These are phyloP conservation scores for Telenomus remus DNA, from an alignment of 1,140 invertebrate genomes.

Conservation along the genomic window DNA sequence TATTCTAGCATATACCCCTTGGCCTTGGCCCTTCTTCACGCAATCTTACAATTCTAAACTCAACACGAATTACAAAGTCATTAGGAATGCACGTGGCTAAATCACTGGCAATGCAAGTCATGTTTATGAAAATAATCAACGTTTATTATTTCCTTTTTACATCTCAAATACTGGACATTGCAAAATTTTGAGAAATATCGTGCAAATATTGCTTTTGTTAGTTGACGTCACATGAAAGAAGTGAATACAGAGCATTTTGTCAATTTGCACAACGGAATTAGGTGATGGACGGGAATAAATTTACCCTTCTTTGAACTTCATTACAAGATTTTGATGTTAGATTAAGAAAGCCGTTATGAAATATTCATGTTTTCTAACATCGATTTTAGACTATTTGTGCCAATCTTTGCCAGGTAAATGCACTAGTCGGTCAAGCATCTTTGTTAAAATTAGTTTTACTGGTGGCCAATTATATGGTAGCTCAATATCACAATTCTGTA, in stretches of 20 bases:
- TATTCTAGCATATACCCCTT: slow-evolving; percentile 61
- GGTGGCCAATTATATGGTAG: slow-evolving; percentile 16
- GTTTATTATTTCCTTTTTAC: neutral
- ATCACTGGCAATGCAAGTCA: slow-evolving; percentile 20
- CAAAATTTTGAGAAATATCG: too few species aligned
- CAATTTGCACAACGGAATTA: too few species aligned
- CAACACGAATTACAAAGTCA: slow-evolving; percentile 64
- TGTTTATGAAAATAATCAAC: too few species aligned
- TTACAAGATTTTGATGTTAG: slow-evolving; percentile 24
- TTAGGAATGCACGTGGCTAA: slow-evolving; percentile 62
- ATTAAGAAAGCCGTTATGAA: slow-evolving; percentile 24
- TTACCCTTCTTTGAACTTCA: slow-evolving; percentile 5
- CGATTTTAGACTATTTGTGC: slow-evolving; percentile 47
- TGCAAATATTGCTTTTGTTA: too few species aligned
- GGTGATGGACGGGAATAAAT: neutral
- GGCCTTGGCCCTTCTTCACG: slow-evolving; percentile 74
- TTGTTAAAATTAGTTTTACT: neutral
- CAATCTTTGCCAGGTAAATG: slow-evolving; percentile 47
- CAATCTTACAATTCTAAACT: slow-evolving; percentile 63
- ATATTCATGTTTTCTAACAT: slow-evolving; percentile 49
- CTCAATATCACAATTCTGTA: neutral
- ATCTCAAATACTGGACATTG: neutral
- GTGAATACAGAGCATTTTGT: too few species aligned
- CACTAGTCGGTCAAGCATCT: slow-evolving; percentile 52
- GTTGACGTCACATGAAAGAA: too few species aligned